Evolutionary conservation across 2,888 invertebrate species (phyloP).

Genomic region (Sesia apiformis): DNA sequence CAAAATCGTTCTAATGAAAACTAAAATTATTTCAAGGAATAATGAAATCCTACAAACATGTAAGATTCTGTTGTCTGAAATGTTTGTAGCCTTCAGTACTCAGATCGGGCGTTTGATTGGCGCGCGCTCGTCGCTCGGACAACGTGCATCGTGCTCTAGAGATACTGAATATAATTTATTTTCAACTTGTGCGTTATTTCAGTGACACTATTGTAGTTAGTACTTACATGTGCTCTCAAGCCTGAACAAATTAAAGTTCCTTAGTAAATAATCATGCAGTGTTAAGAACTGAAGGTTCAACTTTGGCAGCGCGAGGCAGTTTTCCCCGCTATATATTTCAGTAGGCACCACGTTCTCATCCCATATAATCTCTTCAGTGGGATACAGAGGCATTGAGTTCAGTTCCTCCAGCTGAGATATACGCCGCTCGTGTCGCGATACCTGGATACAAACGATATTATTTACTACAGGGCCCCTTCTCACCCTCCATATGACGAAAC

Average conservation of each 20-base stretch:
- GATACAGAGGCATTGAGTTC: conserved; percentile 98
- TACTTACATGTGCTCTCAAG: conserved; percentile 96
- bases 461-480: too few relatives aligned
- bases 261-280: conserved; percentile 95
- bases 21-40: too few relatives aligned
- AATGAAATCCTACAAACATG: too few relatives aligned
- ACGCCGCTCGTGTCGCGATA: conserved; percentile 89
- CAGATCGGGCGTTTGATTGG: too few relatives aligned
- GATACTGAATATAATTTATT: too few relatives aligned
- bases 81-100: too few relatives aligned
- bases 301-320: conserved; percentile 96
- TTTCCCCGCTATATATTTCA: conserved; percentile 97
- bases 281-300: conserved; percentile 98
- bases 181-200: too few relatives aligned
- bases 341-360: conserved; percentile 99
- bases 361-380: conserved; percentile 98
- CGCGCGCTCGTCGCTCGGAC: too few relatives aligned
- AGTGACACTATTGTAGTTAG: not conserved
- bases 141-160: too few relatives aligned
- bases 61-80: too few relatives aligned
- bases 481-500: too few relatives aligned
- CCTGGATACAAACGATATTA: conserved; percentile 42
- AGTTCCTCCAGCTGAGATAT: conserved; percentile 94
- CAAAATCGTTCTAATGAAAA: too few relatives aligned
- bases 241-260: conserved; percentile 98